Percentiles rank a stretch among this genome's conserved stretches.
Conservation (phyloP, 2,888 invertebrate species). For the Teleiodes luculella region DNA sequence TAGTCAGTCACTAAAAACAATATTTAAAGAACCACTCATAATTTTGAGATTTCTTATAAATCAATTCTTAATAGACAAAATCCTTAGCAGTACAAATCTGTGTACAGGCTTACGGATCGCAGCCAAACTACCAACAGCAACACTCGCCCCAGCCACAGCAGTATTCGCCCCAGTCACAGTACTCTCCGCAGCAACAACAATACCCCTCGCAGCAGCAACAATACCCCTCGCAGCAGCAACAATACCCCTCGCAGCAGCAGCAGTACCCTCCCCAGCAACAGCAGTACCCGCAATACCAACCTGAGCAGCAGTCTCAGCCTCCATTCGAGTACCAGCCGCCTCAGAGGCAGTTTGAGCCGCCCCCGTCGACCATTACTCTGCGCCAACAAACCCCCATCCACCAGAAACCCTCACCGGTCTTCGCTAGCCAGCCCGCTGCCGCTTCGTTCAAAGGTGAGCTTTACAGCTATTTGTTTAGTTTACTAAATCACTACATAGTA, state of each 20-base stretch:
- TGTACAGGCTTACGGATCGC: constrained; percentile 37
- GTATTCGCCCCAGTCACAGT: constrained; percentile 27
- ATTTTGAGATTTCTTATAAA: neutral
- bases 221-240: constrained; percentile 37
- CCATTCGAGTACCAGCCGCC: constrained; percentile 80
- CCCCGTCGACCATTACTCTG: constrained; percentile 84
- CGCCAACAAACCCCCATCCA: constrained; percentile 86
- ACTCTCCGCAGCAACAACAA: constrained; percentile 43
- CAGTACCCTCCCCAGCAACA: constrained; percentile 79
- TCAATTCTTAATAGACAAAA: neutral
- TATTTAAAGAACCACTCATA: too few species aligned
- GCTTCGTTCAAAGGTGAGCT: constrained; percentile 81
- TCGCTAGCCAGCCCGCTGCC: constrained; percentile 89
- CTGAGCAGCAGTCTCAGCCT: constrained; percentile 34
- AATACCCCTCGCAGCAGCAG: constrained; percentile 37
- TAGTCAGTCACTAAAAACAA: neutral
- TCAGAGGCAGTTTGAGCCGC: constrained; percentile 77
- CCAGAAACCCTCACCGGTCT: constrained; percentile 86
- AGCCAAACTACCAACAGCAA: constrained; percentile 34
- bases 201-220: constrained; percentile 34
- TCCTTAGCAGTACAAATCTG: neutral
- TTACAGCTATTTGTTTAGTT: neutral
- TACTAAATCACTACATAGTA: too few species aligned
- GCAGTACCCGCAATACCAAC: neutral
- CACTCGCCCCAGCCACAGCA: constrained; percentile 28